Conservation (phyloP, 2,113 vertebrate genomes). For the Ameiurus melas region DNA sequence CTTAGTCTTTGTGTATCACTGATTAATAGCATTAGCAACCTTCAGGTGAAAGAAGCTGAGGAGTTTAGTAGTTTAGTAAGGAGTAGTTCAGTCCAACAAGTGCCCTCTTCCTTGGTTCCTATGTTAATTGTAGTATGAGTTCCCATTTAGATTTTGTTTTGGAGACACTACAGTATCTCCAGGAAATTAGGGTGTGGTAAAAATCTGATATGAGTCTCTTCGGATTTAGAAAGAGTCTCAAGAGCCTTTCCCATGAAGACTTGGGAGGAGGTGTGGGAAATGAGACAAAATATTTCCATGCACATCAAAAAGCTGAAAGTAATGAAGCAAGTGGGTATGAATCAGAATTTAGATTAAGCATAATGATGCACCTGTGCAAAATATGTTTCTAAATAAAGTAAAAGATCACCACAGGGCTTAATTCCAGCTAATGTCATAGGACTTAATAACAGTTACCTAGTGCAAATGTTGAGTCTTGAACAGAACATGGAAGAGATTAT, state of each 20-base stretch:
- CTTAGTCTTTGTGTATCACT: not conserved
- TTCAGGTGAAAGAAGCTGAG: not conserved
- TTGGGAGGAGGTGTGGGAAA: not conserved
- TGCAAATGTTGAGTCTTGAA: not conserved
- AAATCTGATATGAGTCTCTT: not conserved
- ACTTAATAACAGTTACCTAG: not conserved
- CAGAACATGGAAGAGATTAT: not conserved
- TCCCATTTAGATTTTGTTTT: conserved; percentile 8
- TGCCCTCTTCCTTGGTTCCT: not conserved
- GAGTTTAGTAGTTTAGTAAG: not conserved
- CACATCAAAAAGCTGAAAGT: conserved; percentile 2
- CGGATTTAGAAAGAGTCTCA: not conserved
- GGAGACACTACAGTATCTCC: conserved; percentile 10
- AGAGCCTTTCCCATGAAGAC: not conserved
- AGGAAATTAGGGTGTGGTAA: conserved; percentile 22
- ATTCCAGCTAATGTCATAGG: not conserved
- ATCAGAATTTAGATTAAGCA: not conserved
- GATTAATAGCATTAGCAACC: not conserved
- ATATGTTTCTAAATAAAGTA: not conserved
- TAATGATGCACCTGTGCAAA: not conserved
- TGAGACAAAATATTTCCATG: not conserved
- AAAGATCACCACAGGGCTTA: not conserved
- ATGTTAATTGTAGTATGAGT: not conserved
- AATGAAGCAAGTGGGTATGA: conserved; percentile 2
- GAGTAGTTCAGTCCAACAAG: not conserved